Evolutionary conservation across 2,888 invertebrate species (phyloP).

Genomic region (Andrena trimmerana): DNA sequence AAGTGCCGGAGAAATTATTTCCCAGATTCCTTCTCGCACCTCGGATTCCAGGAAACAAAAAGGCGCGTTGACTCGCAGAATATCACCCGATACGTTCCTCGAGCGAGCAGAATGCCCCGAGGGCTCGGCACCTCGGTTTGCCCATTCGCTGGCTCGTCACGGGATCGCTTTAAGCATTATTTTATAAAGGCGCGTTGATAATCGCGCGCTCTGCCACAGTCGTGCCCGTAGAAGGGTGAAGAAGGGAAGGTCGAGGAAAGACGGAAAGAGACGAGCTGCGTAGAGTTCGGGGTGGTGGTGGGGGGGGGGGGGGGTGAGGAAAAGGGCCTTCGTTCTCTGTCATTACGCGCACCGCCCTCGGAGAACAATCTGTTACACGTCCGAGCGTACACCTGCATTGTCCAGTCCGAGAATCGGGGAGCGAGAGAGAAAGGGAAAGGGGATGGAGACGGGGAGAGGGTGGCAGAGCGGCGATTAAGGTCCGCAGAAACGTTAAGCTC

Average conservation of each 20-base stretch:
- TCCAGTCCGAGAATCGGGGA: slow-evolving; percentile 22
- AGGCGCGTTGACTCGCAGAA: background rate
- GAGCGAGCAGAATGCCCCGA: background rate
- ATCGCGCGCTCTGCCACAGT: slow-evolving; percentile 51
- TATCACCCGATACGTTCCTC: too few species aligned
- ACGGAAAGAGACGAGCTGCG: background rate
- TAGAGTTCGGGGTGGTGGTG: background rate
- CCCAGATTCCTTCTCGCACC: too few species aligned
- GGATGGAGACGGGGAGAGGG: background rate
- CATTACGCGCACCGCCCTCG: slow-evolving; percentile 55
- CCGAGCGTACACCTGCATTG: slow-evolving; percentile 49
- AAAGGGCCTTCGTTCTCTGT: slow-evolving; percentile 45
- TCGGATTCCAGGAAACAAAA: too few species aligned
- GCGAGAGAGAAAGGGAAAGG: background rate
- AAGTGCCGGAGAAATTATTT: background rate
- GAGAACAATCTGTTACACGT: slow-evolving; percentile 60
- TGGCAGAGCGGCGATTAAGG: slow-evolving; percentile 47
- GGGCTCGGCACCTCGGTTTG: background rate
- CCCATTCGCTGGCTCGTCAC: slow-evolving; percentile 44
- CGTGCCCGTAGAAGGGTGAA: background rate
- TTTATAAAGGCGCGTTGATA: slow-evolving; percentile 72
- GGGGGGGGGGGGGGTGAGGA: background rate
- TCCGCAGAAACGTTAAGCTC: slow-evolving; percentile 39
- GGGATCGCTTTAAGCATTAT: slow-evolving; percentile 66
- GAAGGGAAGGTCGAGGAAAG: background rate